Evolutionary conservation across 2,888 invertebrate genomes (phyloP).

Genomic region (Athalia rosae): DNA sequence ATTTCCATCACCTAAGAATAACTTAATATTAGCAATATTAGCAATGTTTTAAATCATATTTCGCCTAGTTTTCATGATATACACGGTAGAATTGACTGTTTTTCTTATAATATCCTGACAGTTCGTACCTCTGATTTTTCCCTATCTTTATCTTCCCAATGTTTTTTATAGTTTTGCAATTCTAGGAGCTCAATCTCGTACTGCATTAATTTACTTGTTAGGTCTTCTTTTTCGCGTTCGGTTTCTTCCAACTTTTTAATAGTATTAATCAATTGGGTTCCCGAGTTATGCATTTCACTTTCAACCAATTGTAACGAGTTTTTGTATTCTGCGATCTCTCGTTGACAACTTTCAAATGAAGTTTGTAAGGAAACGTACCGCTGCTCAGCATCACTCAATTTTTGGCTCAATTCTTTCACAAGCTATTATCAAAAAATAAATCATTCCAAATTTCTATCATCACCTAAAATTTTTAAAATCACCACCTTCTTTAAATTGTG

Average conservation of each 20-base stretch:
- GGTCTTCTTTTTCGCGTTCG: constrained; percentile 31
- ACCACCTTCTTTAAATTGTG: neutral
- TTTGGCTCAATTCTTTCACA: constrained; percentile 26
- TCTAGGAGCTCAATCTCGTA: constrained; percentile 26
- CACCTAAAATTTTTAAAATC: neutral
- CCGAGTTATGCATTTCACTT: neutral
- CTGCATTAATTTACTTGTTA: constrained; percentile 8
- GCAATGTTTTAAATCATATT: neutral
- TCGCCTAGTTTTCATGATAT: neutral
- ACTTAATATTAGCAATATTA: neutral
- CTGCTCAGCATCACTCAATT: constrained; percentile 28
- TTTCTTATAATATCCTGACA: no score
- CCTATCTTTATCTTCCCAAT: constrained; percentile 25
- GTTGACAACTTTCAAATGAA: neutral
- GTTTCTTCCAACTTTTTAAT: constrained; percentile 43
- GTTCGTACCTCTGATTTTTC: constrained; percentile 45
- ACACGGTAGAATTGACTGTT: neutral
- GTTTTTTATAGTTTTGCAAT: constrained; percentile 32
- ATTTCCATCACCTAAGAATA: neutral
- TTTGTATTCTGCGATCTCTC: neutral
- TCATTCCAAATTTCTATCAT: neutral
- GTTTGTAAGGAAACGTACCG: neutral
- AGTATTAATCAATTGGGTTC: constrained; percentile 11
- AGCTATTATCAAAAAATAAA: neutral
- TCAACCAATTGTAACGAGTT: neutral